Percentiles rank a stretch among this genome's conserved stretches.
Evolutionary conservation across 2,888 invertebrate genomes (phyloP).

Genomic region (Caradrina kadenii): DNA sequence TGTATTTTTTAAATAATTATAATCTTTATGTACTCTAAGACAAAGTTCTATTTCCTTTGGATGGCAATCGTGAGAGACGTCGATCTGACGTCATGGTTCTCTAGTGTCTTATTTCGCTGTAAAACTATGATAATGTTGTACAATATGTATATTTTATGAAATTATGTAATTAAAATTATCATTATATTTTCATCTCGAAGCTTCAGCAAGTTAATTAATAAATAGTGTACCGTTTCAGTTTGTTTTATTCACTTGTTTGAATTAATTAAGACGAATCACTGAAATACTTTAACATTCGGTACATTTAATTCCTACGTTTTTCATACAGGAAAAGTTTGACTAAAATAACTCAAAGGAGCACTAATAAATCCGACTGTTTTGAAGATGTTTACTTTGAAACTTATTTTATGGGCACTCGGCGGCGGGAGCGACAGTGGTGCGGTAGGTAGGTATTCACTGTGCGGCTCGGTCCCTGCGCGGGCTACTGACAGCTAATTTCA

Average conservation of each 20-base stretch:
- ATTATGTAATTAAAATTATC: conserved; percentile 64
- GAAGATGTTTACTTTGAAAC: no score
- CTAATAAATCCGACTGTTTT: no score
- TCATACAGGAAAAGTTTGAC: no score
- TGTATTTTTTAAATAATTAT: conserved; percentile 19
- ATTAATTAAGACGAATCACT: no score
- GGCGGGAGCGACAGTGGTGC: no score
- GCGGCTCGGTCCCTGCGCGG: no score
- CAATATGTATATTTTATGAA: conserved; percentile 73
- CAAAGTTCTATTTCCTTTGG: conserved; percentile 51
- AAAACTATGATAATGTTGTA: conserved; percentile 64
- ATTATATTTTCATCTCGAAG: conserved; percentile 66
- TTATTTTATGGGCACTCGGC: no score
- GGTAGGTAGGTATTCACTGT: no score
- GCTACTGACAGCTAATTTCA: no score
- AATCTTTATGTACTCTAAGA: background rate
- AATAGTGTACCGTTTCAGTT: conserved; percentile 50
- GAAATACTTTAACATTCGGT: no score
- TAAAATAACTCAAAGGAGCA: no score
- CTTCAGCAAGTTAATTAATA: conserved; percentile 64
- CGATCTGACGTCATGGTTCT: conserved; percentile 48
- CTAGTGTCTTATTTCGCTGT: conserved; percentile 62
- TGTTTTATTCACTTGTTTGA: conserved; percentile 29
- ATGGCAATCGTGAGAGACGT: conserved; percentile 46
- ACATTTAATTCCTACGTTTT: no score